These are phyloP conservation scores for Poecile atricapillus DNA, from an alignment of 2,113 vertebrate genomes.

Conservation along the genomic window DNA sequence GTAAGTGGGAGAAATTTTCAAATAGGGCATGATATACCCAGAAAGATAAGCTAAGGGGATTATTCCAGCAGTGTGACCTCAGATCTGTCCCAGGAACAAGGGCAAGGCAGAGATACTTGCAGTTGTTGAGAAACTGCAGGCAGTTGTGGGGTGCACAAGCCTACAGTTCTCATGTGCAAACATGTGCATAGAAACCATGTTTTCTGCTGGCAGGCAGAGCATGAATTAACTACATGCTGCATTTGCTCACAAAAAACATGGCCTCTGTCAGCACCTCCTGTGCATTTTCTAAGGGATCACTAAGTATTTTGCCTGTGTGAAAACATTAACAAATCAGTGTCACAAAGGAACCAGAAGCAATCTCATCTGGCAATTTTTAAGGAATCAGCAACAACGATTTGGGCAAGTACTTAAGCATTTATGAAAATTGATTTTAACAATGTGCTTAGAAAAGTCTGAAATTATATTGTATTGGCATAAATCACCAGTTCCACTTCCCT, in stretches of 20 bases:
- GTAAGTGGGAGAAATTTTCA: constrained; percentile 35
- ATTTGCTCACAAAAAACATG: background rate
- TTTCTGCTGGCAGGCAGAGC: background rate
- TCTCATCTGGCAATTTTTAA: background rate
- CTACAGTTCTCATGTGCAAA: background rate
- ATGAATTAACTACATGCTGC: background rate
- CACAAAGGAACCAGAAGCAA: background rate
- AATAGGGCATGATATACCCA: constrained; percentile 3
- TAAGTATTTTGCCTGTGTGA: background rate
- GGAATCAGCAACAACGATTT: background rate
- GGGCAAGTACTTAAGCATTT: background rate
- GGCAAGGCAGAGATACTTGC: background rate
- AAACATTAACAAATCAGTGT: background rate
- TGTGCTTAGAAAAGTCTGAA: background rate
- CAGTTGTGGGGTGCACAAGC: background rate
- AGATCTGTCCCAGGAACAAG: background rate
- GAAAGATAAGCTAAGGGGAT: constrained; percentile 38
- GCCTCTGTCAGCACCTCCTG: background rate
- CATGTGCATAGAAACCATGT: background rate
- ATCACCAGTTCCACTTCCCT: background rate
- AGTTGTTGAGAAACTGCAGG: background rate
- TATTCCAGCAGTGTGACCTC: constrained; percentile 27
- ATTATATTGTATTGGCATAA: background rate
- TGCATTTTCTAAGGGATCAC: background rate
- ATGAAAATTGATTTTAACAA: background rate